Evolutionary conservation across 2,797 vertebrate species (phyloP), one percentile per base, ranked within the genome.

Genomic region (Leuciscus waleckii): DNA sequence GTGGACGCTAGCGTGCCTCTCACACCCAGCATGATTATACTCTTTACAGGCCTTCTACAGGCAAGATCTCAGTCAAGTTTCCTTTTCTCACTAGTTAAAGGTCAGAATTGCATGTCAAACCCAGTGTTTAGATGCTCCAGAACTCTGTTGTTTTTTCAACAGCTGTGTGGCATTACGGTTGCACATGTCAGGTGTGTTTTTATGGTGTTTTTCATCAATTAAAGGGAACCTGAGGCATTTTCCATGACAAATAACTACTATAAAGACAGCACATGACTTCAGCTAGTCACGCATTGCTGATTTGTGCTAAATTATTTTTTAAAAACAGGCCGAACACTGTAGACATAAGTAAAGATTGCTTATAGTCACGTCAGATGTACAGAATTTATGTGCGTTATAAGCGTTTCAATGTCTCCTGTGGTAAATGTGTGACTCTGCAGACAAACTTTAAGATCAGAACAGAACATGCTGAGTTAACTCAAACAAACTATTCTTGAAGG

Each of bases 21-120:
- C 61, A 17, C 77, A 81, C 71, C 90, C 85, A 70, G 68, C 83
- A 88, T 91, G 88, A 91, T 94, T 93, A 91, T 91, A 90, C 88
- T 41, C 41, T 88, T 90, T 88, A 89, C 85, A 43, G 89, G 54
- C 74, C 61, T 63, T 63, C 26, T 14, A 7, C 26, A 9, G 21
- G 21, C 71, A 81, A 63, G 39, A 32, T 65, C 32, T 68, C 17
- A 9, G 8, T 37, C 67, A 2, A 21, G 35, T 39, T 69, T 69
- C 19, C 67, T 11, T 21, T 23, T 39, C 19, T 23, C 46, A 13
- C 19, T 37, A 46, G 69, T 71, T 46, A 87, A 87, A 88, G 89
- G 85, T 89, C 89, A 74, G 41, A 88, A 41, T 61, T 41, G 68
- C 54, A 32, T 43, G 78, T 70, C 61, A n/a, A 39, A n/a, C 35